Percentiles rank a stretch among this genome's conserved stretches.
These are phyloP conservation scores for Drosophila albomicans DNA, from an alignment of 1,140 invertebrate genomes.

Conservation along the genomic window DNA sequence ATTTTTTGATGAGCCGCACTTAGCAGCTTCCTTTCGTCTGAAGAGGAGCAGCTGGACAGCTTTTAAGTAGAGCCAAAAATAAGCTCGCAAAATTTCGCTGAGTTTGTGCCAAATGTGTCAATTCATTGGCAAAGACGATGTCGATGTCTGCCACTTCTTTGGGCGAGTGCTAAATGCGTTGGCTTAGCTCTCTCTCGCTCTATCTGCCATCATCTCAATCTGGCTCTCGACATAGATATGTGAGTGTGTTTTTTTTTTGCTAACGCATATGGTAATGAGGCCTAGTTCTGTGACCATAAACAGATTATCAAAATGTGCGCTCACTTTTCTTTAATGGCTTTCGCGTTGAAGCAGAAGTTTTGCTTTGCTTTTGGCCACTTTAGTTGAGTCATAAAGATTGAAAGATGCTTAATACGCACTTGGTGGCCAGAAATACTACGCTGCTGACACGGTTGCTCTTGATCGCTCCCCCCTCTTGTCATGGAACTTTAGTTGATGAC, in stretches of 20 bases:
- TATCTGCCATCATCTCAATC: neutral
- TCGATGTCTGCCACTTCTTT: neutral
- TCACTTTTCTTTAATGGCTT: constrained; percentile 64
- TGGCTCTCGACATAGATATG: constrained; percentile 31
- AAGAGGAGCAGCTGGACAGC: too few species aligned
- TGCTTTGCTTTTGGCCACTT: constrained; percentile 19
- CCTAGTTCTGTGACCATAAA: constrained; percentile 75
- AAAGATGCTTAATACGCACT: constrained; percentile 63
- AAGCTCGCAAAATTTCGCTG: constrained; percentile 21
- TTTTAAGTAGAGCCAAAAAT: constrained; percentile 19
- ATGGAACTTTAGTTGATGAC: constrained; percentile 17
- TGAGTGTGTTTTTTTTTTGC: constrained; percentile 18
- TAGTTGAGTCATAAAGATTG: constrained; percentile 63
- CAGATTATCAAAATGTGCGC: constrained; percentile 59
- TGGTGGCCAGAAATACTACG: constrained; percentile 24
- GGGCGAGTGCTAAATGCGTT: constrained; percentile 62
- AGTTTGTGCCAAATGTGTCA: constrained; percentile 70
- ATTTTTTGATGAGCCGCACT: constrained; percentile 2
- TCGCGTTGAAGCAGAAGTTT: neutral
- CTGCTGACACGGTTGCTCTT: constrained; percentile 3
- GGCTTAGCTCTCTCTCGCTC: constrained; percentile 46
- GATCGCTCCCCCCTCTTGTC: neutral
- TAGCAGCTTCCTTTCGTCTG: neutral
- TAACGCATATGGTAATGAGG: constrained; percentile 73
- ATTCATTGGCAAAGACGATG: constrained; percentile 39